phyloP scores from a whole-genome alignment of 2,797 vertebrate species.

The Myotis myotis region DNA sequence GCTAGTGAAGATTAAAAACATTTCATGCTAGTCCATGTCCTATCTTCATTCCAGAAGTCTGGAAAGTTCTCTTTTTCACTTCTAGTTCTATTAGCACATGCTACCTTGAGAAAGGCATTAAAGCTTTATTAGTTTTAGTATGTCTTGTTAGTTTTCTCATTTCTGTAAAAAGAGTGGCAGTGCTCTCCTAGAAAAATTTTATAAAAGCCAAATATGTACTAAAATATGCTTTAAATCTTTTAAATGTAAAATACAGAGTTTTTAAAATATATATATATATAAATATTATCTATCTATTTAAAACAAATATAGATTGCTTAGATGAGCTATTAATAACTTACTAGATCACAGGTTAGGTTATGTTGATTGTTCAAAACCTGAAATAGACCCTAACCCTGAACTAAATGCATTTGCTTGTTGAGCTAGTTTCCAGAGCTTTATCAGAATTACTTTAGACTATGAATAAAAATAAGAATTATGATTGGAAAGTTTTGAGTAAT shows the following conservation, averaged over 20 bases:
- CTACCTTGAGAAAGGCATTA: not conserved
- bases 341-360: not conserved
- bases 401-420: not conserved
- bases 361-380: not conserved
- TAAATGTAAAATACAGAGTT: not conserved
- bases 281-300: not conserved
- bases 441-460: not conserved
- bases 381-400: not conserved
- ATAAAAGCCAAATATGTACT: not conserved
- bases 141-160: not conserved
- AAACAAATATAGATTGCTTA: conserved; percentile 4
- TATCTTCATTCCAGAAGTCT: not conserved
- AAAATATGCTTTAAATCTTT: conserved; percentile 38
- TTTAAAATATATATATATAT: not conserved
- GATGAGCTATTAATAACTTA: conserved; percentile 19
- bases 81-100: not conserved
- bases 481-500: not conserved
- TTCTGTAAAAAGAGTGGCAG: not conserved
- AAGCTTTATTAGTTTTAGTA: conserved; percentile 21
- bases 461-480: conserved; percentile 34
- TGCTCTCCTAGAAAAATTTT: not conserved
- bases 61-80: not conserved
- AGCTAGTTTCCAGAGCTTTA: conserved; percentile 15
- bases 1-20: not conserved
- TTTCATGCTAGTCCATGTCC: conserved; percentile 19